Conservation (phyloP, 1,140 invertebrate genomes). For the Aphelenchoides avenae region DNA sequence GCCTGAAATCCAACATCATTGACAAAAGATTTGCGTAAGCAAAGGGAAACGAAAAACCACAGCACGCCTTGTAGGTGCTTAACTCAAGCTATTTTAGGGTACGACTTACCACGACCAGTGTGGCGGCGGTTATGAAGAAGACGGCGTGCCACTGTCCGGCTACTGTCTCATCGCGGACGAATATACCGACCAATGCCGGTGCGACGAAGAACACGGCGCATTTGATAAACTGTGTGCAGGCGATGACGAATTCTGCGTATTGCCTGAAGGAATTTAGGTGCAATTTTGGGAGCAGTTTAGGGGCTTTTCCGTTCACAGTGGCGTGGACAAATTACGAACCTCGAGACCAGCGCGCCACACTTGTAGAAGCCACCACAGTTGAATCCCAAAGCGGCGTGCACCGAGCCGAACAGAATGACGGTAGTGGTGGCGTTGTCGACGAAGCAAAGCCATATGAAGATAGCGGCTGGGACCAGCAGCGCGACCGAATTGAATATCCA, state of each 20-base stretch:
- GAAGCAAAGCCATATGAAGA: conserved; percentile 39
- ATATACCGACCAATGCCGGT: conserved; percentile 33
- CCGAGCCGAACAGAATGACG: conserved; percentile 23
- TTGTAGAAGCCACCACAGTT: conserved; percentile 45
- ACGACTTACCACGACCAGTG: conserved; percentile 21
- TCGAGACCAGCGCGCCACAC: conserved; percentile 31
- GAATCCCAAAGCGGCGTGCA: conserved; percentile 25
- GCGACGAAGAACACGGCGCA: conserved; percentile 39
- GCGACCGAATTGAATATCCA: conserved; percentile 35
- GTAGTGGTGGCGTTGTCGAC: conserved; percentile 7
- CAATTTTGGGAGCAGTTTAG: no score
- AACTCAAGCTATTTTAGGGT: no score
- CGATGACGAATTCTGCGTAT: conserved; percentile 41
- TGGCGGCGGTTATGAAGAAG: conserved; percentile 34
- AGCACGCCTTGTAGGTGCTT: no score
- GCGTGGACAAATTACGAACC: conserved; percentile 11
- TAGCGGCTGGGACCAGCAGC: conserved; percentile 28
- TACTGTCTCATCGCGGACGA: conserved; percentile 34
- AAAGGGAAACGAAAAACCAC: no score
- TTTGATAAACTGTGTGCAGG: conserved; percentile 40
- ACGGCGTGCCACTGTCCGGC: conserved; percentile 35
- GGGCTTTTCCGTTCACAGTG: no score
- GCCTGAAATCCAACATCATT: conserved; percentile 16
- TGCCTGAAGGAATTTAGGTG: conserved; percentile 40
- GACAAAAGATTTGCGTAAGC: no score